Evolutionary conservation across 2,888 invertebrate genomes (phyloP), one percentile per base, ranked within the genome.

Genomic region (Pomacea canaliculata): DNA sequence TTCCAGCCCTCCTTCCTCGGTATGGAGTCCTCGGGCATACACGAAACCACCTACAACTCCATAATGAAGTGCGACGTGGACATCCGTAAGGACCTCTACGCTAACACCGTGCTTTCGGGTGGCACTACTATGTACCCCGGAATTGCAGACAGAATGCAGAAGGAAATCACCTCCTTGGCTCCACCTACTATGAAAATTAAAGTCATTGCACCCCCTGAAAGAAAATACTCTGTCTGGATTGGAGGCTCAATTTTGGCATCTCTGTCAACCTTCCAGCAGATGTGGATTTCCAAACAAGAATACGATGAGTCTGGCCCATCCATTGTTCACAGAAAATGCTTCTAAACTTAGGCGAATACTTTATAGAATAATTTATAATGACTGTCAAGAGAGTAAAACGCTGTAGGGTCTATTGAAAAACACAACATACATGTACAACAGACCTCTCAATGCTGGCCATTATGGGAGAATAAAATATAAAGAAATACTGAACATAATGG

Each of bases 221-320:
- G 83, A 19, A 80, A 82, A 76, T 80, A 83, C 96, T 23, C 92
- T 90, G 97, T 97, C 85, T 97, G 23, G 23, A 23, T 97, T 97
- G 97, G 98, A 94, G 97, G 97, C 91, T 97, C 97, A 91, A 97
- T 98, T 93, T 93, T 98, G 90, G 97, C 97, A 93, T 96, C 96
- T 85, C 87, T 81, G 86, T 90, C 81, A 82, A 86, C 87, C 78
- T 88, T 87, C 84, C 86, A 87, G 79, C 84, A 87, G 79, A 86
- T 87, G 87, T 88, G 88, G 88, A 86, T 88, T 80, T 83, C 82
- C 78, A 87, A 87, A 77, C 85, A 86, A 70, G 88, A 88, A 77
- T 88, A 87, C 70, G 81, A 88, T 79, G 85, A 85, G 70, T 83
- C 82, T 71, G 85, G 85, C 80, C 91, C 91, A 72, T 89, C 89